Evolutionary conservation across 53 echinoderm and acorn worm species (phyloP).

Genomic region (Hippasteria phrygiana): DNA sequence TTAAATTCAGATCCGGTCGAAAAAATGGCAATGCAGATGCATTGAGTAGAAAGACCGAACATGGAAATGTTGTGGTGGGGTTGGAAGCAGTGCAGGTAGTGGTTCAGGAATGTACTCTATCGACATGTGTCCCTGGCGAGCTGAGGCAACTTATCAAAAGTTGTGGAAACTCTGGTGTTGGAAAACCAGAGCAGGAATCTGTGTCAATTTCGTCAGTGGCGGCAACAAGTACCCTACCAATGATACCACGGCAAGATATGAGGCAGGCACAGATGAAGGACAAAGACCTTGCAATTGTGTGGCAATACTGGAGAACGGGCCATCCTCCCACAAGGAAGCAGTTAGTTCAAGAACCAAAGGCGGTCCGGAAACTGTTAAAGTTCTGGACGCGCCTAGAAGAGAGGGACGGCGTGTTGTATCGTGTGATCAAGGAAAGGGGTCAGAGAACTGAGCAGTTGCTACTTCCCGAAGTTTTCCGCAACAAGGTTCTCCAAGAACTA

Average conservation of each 20-base stretch:
- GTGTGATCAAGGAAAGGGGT: constrained; percentile 13
- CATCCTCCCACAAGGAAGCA: constrained; percentile 2
- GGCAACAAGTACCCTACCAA: constrained; percentile 33
- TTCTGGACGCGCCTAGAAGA: constrained; percentile 44
- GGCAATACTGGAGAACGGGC: constrained; percentile 17
- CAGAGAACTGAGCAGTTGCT: constrained; percentile 44
- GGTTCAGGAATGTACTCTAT: background rate
- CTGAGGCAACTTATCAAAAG: background rate
- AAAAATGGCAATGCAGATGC: constrained; percentile 55
- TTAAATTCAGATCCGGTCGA: constrained; percentile 20
- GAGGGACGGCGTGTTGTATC: constrained; percentile 57
- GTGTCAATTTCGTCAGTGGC: background rate
- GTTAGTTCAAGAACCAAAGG: constrained; percentile 24
- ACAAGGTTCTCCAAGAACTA: constrained; percentile 40
- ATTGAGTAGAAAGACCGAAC: constrained; percentile 15
- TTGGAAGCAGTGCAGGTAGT: background rate
- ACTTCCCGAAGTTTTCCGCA: constrained; percentile 52
- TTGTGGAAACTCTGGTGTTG: background rate
- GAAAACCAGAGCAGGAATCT: background rate
- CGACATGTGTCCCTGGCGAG: constrained; percentile 1
- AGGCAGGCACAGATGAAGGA: constrained; percentile 34
- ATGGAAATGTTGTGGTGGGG: constrained; percentile 24
- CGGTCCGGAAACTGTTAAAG: constrained; percentile 13
- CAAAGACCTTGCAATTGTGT: constrained; percentile 14
- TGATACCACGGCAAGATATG: constrained; percentile 23